Conservation (phyloP, 2,797 vertebrate genomes). For the Eleutherodactylus coqui region DNA sequence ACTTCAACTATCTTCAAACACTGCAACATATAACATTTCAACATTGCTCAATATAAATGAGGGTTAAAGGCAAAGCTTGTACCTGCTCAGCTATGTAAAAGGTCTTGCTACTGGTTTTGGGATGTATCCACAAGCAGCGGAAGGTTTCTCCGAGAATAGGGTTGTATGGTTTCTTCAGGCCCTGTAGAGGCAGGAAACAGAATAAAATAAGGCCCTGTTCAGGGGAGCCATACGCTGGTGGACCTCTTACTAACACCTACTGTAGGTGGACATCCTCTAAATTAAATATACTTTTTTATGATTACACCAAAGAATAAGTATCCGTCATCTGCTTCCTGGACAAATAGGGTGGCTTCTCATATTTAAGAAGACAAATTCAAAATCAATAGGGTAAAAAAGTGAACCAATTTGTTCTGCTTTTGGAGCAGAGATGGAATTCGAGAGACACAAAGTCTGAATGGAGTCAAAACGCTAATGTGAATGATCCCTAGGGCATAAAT, state of each 20-base stretch:
- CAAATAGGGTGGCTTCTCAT: not conserved
- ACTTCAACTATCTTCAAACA: too few relatives aligned
- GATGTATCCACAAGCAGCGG: conserved; percentile 97
- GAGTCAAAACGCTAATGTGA: too few relatives aligned
- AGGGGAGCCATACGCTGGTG: not conserved
- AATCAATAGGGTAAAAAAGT: too few relatives aligned
- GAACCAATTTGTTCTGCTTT: too few relatives aligned
- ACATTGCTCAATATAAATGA: not conserved
- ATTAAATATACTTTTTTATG: not conserved
- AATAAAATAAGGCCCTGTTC: not conserved
- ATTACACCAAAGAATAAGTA: not conserved
- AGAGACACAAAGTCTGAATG: too few relatives aligned
- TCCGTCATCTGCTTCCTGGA: not conserved
- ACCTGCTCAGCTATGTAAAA: conserved; percentile 99
- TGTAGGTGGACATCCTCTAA: not conserved
- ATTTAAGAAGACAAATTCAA: not conserved
- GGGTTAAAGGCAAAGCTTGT: conserved; percentile 38
- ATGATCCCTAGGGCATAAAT: too few relatives aligned
- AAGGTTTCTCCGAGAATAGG: conserved; percentile 97
- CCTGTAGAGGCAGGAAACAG: conserved; percentile 73
- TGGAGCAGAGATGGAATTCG: too few relatives aligned
- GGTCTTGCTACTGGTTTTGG: conserved; percentile 94
- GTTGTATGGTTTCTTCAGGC: conserved; percentile 98
- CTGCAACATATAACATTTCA: not conserved
- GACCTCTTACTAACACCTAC: not conserved